phyloP scores from a whole-genome alignment of 2,888 invertebrate genomes.

The Sussaba pulchella region DNA sequence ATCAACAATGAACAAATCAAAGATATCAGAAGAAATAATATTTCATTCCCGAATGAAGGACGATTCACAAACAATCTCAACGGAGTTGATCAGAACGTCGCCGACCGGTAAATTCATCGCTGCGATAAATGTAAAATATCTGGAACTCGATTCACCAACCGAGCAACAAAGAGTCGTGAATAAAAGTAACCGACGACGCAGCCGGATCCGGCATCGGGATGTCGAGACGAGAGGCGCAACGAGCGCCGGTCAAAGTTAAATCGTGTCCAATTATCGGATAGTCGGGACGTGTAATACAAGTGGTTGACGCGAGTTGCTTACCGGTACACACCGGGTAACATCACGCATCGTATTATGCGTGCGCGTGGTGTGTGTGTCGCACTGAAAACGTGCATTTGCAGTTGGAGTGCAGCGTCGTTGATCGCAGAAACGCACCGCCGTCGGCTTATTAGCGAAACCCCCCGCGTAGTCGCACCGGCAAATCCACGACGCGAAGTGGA shows the following conservation, averaged over 20 bases:
- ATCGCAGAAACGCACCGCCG: slow-evolving; percentile 35
- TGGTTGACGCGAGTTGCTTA: slow-evolving; percentile 65
- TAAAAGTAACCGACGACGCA: slow-evolving; percentile 31
- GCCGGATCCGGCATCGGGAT: not conserved
- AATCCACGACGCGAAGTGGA: slow-evolving; percentile 67
- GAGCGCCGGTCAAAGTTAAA: slow-evolving; percentile 63
- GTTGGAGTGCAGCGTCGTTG: slow-evolving; percentile 17
- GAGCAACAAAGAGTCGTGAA: slow-evolving; percentile 4
- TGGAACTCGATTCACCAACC: no score
- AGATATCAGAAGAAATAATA: no score
- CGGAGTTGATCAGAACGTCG: no score
- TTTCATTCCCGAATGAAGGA: no score
- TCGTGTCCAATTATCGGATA: slow-evolving; percentile 79
- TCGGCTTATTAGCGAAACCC: slow-evolving; percentile 72
- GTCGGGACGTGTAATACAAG: slow-evolving; percentile 76
- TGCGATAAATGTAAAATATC: no score
- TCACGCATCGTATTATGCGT: slow-evolving; percentile 31
- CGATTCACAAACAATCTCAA: no score
- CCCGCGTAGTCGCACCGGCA: slow-evolving; percentile 65
- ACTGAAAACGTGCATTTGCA: slow-evolving; percentile 12
- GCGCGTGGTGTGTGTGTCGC: not conserved
- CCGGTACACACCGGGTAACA: slow-evolving; percentile 54
- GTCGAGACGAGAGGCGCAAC: not conserved
- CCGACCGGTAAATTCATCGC: no score
- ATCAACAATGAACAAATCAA: no score